A percentile compares a stretch with the other conserved stretches of the same genome.
Evolutionary conservation across 2,113 vertebrate genomes (phyloP).

Genomic region (Chaetops frenatus): DNA sequence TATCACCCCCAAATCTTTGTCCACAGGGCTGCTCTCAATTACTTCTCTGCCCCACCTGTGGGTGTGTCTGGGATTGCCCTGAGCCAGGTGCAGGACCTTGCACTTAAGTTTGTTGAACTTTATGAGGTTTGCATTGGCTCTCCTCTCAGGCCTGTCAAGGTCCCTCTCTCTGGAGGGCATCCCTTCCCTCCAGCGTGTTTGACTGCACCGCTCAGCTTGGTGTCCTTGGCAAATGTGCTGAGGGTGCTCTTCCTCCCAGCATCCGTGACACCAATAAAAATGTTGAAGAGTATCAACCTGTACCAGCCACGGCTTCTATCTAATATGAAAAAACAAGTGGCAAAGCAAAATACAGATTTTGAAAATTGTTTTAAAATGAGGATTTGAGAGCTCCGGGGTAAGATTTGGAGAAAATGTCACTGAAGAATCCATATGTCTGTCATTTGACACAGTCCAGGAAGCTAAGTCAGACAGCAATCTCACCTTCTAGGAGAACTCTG

Average conservation of each 20-base stretch:
- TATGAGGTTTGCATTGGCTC: not conserved
- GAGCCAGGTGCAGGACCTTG: not conserved
- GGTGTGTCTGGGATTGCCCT: not conserved
- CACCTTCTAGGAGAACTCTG: not conserved
- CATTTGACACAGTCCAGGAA: not conserved
- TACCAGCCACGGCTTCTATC: not conserved
- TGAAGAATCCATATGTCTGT: not conserved
- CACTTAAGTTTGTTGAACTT: not conserved
- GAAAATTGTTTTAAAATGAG: not conserved
- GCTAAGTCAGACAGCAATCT: not conserved
- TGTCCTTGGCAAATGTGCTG: not conserved
- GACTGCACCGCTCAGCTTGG: no score
- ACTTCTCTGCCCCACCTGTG: not conserved
- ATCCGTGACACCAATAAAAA: not conserved
- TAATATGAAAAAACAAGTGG: not conserved
- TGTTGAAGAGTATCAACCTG: not conserved
- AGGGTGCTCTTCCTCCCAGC: not conserved
- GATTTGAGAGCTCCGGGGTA: not conserved
- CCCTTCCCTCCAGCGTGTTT: not conserved
- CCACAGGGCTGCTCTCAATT: not conserved
- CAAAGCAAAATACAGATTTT: not conserved
- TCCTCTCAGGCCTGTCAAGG: not conserved
- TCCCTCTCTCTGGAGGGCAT: not conserved
- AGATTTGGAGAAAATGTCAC: not conserved
- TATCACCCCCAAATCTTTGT: not conserved